Conservation (phyloP, 1,140 invertebrate species). For the Heliconius hewitsoni region DNA sequence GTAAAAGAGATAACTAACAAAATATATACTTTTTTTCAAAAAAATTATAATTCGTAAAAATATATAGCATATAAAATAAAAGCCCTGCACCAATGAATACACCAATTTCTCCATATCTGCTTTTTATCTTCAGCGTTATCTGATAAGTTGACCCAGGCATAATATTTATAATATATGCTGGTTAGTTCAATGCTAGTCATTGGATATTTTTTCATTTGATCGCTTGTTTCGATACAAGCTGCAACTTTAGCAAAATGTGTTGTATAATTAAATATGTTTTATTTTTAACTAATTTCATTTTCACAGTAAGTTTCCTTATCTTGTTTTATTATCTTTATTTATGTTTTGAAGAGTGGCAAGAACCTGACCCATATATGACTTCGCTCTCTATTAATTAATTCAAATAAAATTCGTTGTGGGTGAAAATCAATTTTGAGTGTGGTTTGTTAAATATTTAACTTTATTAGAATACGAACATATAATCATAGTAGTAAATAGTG, state of each 20-base stretch:
- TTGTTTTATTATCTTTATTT: background rate
- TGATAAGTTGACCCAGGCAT: background rate
- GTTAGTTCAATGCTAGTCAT: background rate
- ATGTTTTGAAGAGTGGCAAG: background rate
- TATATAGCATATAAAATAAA: too few species aligned
- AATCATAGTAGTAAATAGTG: too few species aligned
- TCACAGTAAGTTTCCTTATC: slow-evolving; percentile 24
- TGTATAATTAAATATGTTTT: slow-evolving; percentile 32
- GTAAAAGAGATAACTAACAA: too few species aligned
- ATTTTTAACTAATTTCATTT: slow-evolving; percentile 25
- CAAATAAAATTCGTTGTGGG: too few species aligned
- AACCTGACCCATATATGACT: too few species aligned
- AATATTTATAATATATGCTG: background rate
- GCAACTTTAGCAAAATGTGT: slow-evolving; percentile 23
- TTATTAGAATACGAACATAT: too few species aligned
- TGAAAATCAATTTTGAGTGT: too few species aligned
- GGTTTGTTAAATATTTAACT: too few species aligned
- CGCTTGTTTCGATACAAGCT: background rate
- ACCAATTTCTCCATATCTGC: background rate
- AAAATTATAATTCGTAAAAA: too few species aligned
- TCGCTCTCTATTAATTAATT: too few species aligned
- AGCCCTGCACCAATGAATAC: background rate
- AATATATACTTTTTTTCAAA: too few species aligned
- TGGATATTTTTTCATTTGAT: background rate
- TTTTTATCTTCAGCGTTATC: background rate